Evolutionary conservation across 2,797 vertebrate species (phyloP), one percentile per base, ranked within the genome.

Genomic region (Coluber constrictor): DNA sequence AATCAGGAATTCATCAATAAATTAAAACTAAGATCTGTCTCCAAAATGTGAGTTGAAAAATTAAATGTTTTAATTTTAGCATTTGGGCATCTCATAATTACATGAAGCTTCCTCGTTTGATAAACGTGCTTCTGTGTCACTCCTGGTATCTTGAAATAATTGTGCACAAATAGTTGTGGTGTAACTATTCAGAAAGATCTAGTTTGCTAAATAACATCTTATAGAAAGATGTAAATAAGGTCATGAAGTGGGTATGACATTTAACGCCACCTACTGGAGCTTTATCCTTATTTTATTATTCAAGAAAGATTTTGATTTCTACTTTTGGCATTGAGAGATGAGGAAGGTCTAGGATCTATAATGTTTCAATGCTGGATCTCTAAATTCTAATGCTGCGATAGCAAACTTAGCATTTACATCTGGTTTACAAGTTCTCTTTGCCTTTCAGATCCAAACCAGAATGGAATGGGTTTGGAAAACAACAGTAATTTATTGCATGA

Each of bases 201-300:
- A 57, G 27, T 74, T 87, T 79, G 43, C 60, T 86, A 55, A 61
- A 87, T 57, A 60, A 0, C 2, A 51, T 29, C 13, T n/a, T 56
- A 47, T 3, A 43, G 92, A 89, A 47, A 56, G 74, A 91, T 86
- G 54, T 93, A 25, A 60, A 57, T n/a, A 23, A 18, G 37, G 0
- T 4, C 59, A 29, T 70, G 56, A 83, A 86, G 60, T 91, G 66
- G 86, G 43, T 27, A 86, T 89, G 90, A 87, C 92, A 51, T 90
- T 93, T 87, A 91, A 93, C 13, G 88, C 88, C 91, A 87, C n/a
- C 47, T 59, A 51, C 27, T 90, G 29, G 90, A 95, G 66, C 5
- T 20, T 86, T 93, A 92, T 5, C 79, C 91, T 92, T 96, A 29
- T 91, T 95, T 0, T 55, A 51, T 2, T 92, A 88, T 94, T 92